Conservation (phyloP, 2,888 invertebrate genomes). For the Mylabris sibirica region DNA sequence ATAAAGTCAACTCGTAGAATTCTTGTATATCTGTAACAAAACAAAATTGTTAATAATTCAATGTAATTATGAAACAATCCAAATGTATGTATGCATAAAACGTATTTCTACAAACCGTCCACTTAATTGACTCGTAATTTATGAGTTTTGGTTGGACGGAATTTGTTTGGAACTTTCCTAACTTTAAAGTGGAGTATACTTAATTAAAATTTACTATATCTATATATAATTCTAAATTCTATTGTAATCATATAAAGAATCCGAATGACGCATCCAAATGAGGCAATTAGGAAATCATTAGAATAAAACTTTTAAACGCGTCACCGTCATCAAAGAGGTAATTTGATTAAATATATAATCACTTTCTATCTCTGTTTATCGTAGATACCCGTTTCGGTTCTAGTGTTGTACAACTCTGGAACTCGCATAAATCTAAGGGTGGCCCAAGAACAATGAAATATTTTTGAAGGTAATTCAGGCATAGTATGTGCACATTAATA, state of each 20-base stretch:
- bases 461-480: neutral
- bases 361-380: neutral
- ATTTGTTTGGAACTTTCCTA: conserved; percentile 7
- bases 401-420: neutral
- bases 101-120: neutral
- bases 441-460: conserved; percentile 5
- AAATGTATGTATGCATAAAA: neutral
- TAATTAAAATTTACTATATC: conserved; percentile 3
- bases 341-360: neutral
- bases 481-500: neutral
- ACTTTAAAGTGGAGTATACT: neutral
- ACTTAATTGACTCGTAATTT: conserved; percentile 5
- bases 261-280: conserved; percentile 5
- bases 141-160: neutral
- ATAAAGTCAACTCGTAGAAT: conserved; percentile 95
- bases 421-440: neutral
- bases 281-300: neutral
- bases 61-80: neutral
- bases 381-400: neutral
- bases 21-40: conserved; percentile 90
- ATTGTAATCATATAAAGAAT: neutral
- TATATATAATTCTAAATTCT: neutral
- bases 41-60: neutral
- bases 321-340: neutral
- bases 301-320: neutral